Conservation (phyloP, 2,113 vertebrate genomes). For the Dascyllus trimaculatus region DNA sequence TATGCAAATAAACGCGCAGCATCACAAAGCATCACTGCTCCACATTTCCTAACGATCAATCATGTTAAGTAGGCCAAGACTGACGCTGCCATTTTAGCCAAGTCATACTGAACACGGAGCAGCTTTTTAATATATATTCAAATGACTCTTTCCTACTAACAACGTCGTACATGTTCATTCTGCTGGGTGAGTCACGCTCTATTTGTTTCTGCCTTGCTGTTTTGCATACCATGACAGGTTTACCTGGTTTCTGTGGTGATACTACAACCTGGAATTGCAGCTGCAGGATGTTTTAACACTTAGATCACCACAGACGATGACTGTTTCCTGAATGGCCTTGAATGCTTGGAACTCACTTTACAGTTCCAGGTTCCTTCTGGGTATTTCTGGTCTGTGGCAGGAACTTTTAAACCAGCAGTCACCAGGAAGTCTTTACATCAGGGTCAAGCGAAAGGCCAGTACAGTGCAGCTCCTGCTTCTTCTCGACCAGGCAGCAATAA, state of each 20-base stretch:
- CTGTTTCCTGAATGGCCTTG: not conserved
- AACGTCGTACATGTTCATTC: not conserved
- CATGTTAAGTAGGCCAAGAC: constrained; percentile 1
- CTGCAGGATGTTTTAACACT: not conserved
- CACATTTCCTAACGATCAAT: too few species aligned
- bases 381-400: not conserved
- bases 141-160: not conserved
- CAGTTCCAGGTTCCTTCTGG: too few species aligned
- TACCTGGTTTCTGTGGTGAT: constrained; percentile 14
- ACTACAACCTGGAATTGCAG: not conserved
- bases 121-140: not conserved
- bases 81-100: not conserved
- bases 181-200: constrained; percentile 10
- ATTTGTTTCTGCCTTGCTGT: not conserved
- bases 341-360: not conserved
- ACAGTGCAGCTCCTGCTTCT: not conserved
- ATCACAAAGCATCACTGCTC: too few species aligned
- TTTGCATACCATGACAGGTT: constrained; percentile 40
- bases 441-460: constrained; percentile 42
- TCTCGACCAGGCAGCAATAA: not conserved
- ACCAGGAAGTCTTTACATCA: not conserved
- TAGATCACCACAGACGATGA: not conserved
- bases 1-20: too few species aligned
- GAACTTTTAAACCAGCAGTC: not conserved
- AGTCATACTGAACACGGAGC: not conserved